Conservation (phyloP, 2,888 invertebrate genomes). For the Seira sanloemensis region DNA sequence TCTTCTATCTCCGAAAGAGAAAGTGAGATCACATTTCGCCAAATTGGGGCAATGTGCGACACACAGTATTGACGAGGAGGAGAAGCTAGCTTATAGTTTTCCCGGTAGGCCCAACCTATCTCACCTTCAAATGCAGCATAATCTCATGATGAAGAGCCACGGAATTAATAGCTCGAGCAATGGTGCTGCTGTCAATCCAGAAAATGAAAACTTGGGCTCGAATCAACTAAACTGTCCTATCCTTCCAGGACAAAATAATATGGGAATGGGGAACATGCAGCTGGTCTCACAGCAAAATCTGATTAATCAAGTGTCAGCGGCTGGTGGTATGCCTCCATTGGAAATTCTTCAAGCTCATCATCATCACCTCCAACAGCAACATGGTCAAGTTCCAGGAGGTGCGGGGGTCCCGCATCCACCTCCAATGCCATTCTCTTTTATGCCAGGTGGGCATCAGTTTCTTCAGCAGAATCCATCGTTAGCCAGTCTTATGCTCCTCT, state of each 20-base stretch:
- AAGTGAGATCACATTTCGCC: constrained; percentile 19
- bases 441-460: constrained; percentile 56
- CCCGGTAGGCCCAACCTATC: no score
- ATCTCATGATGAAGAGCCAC: constrained; percentile 18
- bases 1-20: constrained; percentile 17
- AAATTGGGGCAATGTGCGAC: constrained; percentile 1
- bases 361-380: constrained; percentile 40
- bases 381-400: constrained; percentile 26
- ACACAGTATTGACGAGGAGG: constrained; percentile 57
- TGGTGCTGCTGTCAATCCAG: constrained; percentile 18
- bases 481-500: constrained; percentile 68
- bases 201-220: constrained; percentile 16
- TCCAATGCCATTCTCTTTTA: constrained; percentile 38
- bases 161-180: constrained; percentile 10
- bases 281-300: constrained; percentile 50
- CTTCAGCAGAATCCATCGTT: constrained; percentile 70
- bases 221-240: constrained; percentile 29
- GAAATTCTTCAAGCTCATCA: constrained; percentile 64
- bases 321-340: constrained; percentile 45
- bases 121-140: no score
- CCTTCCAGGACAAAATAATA: constrained; percentile 17
- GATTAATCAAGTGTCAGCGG: constrained; percentile 4
- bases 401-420: constrained; percentile 21
- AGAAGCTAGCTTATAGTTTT: no score
- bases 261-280: constrained; percentile 32